These are phyloP conservation scores for Steinernema feltiae DNA, from an alignment of 1,140 invertebrate species.

Conservation along the genomic window DNA sequence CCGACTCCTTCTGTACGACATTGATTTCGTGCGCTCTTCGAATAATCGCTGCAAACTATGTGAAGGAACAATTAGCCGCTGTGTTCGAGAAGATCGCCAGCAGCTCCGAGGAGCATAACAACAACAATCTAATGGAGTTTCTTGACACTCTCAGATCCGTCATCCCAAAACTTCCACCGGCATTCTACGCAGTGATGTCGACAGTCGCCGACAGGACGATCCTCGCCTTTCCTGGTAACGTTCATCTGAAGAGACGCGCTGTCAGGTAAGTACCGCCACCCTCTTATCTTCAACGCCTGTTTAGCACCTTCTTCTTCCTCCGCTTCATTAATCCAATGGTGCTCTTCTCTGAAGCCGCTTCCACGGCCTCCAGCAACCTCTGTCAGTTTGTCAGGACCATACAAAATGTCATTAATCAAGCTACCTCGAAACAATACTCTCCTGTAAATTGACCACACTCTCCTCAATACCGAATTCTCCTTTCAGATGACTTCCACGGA, in stretches of 20 bases:
- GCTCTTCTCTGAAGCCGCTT: not conserved
- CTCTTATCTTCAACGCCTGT: not conserved
- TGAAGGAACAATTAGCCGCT: not conserved
- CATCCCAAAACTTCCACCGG: not conserved
- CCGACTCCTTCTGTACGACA: not conserved
- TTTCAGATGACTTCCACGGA: not conserved
- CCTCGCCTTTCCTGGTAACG: not conserved
- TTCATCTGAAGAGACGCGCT: not conserved
- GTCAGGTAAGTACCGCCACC: not conserved
- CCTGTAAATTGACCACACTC: not conserved
- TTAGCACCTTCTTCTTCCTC: conserved; percentile 16
- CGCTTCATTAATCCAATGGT: conserved; percentile 18
- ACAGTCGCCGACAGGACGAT: not conserved
- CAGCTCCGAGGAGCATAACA: not conserved
- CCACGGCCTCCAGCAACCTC: not conserved
- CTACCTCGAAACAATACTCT: not conserved
- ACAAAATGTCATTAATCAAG: not conserved
- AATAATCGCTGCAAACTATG: not conserved
- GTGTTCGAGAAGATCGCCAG: not conserved
- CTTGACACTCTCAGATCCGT: not conserved
- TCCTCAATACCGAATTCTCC: not conserved
- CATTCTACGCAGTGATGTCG: not conserved
- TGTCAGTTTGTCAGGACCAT: not conserved
- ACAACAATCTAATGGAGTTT: not conserved
- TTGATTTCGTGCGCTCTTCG: not conserved